Percentiles rank a stretch among this genome's conserved stretches.
Conservation (phyloP, 2,797 vertebrate species). For the Phalanger gymnotis region DNA sequence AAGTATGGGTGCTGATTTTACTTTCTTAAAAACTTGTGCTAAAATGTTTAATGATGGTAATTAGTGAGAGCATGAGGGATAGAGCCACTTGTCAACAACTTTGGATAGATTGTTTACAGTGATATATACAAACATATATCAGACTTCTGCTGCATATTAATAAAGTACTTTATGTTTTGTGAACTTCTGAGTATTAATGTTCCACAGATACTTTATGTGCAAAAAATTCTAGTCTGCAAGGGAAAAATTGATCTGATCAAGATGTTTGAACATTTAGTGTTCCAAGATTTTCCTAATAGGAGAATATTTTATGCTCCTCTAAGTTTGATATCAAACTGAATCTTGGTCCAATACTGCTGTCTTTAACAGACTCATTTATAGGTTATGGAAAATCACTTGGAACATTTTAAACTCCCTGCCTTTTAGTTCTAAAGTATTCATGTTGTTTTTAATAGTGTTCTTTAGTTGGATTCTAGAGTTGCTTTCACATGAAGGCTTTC, state of each 20-base stretch:
- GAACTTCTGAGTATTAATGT: constrained; percentile 73
- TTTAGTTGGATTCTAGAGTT: constrained; percentile 50
- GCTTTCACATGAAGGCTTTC: neutral
- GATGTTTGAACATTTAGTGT: constrained; percentile 50
- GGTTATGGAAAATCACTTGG: constrained; percentile 43
- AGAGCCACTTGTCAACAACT: constrained; percentile 62
- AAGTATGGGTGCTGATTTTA: constrained; percentile 69
- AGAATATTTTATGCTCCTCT: constrained; percentile 34
- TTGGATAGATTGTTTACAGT: constrained; percentile 70
- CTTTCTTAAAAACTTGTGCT: constrained; percentile 64
- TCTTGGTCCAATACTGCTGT: constrained; percentile 65
- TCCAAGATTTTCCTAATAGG: constrained; percentile 62
- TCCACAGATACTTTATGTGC: constrained; percentile 66
- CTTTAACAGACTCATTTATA: constrained; percentile 69
- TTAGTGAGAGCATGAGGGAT: constrained; percentile 70
- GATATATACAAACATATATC: neutral
- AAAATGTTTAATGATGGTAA: constrained; percentile 63
- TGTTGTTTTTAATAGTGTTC: constrained; percentile 40
- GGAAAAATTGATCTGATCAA: constrained; percentile 70
- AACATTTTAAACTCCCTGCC: constrained; percentile 47
- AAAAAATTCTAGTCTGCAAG: constrained; percentile 67
- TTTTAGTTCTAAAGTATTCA: constrained; percentile 39
- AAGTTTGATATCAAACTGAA: constrained; percentile 55
- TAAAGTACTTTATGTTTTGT: constrained; percentile 70
- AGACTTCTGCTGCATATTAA: constrained; percentile 61